Conservation (phyloP, 1,140 invertebrate genomes). For the Zaprionus nigranus region DNA sequence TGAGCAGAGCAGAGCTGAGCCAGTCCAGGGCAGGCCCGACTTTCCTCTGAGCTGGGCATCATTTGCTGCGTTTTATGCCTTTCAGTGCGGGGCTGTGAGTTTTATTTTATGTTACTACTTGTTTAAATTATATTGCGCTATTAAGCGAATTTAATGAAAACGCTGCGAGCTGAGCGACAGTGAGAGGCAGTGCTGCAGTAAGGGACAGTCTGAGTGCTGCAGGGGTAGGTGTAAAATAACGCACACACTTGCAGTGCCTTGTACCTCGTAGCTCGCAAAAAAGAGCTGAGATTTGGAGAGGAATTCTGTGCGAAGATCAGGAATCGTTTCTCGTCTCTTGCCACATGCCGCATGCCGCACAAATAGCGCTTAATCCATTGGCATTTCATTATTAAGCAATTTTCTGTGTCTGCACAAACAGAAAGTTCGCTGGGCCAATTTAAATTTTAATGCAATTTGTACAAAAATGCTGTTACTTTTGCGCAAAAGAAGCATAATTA, state of each 20-base stretch:
- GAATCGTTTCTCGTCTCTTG: constrained; percentile 8
- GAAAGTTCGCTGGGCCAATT: constrained; percentile 61
- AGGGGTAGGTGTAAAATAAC: constrained; percentile 71
- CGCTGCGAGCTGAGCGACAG: constrained; percentile 65
- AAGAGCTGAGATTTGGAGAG: constrained; percentile 54
- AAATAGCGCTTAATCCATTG: constrained; percentile 82
- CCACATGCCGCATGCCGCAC: constrained; percentile 55
- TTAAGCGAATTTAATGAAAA: constrained; percentile 84
- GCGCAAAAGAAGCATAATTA: constrained; percentile 83
- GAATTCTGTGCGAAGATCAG: constrained; percentile 53
- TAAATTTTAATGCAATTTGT: constrained; percentile 84
- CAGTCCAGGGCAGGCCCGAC: constrained; percentile 18
- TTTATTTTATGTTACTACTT: constrained; percentile 84
- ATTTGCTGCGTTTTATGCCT: constrained; percentile 77
- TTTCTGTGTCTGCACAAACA: constrained; percentile 45
- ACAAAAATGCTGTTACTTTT: constrained; percentile 83
- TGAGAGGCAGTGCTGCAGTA: constrained; percentile 8
- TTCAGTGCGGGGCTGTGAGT: constrained; percentile 78
- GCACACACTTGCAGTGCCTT: constrained; percentile 32
- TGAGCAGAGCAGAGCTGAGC: constrained; percentile 3
- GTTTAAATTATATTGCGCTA: constrained; percentile 84
- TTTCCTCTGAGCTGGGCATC: constrained; percentile 48
- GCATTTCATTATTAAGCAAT: constrained; percentile 83
- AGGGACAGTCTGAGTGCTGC: constrained; percentile 35
- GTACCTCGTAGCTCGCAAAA: constrained; percentile 27